phyloP scores from a whole-genome alignment of 2,888 invertebrate species.

The Cyrtodaria siliqua region DNA sequence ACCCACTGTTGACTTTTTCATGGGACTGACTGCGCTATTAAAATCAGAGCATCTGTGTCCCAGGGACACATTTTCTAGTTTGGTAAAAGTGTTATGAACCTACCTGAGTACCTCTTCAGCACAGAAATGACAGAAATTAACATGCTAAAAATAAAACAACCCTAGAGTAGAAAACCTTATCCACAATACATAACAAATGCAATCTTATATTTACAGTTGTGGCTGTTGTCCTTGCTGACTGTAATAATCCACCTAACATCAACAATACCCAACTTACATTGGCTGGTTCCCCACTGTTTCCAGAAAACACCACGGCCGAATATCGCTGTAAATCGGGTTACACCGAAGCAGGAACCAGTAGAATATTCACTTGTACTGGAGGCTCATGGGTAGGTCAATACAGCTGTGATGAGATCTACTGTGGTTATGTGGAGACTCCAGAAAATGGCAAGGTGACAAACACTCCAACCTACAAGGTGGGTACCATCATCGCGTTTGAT shows the following conservation, averaged over 20 bases:
- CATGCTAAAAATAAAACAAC: too few species aligned
- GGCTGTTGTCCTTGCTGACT: too few species aligned
- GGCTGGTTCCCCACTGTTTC: slow-evolving; percentile 9
- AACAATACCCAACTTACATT: neutral
- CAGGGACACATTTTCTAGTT: too few species aligned
- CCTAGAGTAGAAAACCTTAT: too few species aligned
- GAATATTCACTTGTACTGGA: slow-evolving; percentile 11
- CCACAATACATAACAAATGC: too few species aligned
- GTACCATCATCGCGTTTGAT: slow-evolving; percentile 16
- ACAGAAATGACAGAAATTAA: too few species aligned
- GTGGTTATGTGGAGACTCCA: slow-evolving; percentile 11
- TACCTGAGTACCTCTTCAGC: too few species aligned
- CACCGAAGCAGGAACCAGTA: slow-evolving; percentile 8
- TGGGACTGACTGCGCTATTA: too few species aligned
- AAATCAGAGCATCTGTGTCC: too few species aligned
- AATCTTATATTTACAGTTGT: too few species aligned
- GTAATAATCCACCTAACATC: slow-evolving; percentile 2
- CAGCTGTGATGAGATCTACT: slow-evolving; percentile 7
- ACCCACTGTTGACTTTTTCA: too few species aligned
- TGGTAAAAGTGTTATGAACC: too few species aligned
- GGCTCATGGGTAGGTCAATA: slow-evolving; percentile 12
- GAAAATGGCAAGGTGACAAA: slow-evolving; percentile 25
- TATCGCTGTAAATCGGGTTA: slow-evolving; percentile 29
- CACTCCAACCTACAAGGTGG: slow-evolving; percentile 13
- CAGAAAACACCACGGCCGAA: neutral